These are phyloP conservation scores for Perognathus longimembris DNA, from an alignment of 2,113 vertebrate species.

Conservation along the genomic window DNA sequence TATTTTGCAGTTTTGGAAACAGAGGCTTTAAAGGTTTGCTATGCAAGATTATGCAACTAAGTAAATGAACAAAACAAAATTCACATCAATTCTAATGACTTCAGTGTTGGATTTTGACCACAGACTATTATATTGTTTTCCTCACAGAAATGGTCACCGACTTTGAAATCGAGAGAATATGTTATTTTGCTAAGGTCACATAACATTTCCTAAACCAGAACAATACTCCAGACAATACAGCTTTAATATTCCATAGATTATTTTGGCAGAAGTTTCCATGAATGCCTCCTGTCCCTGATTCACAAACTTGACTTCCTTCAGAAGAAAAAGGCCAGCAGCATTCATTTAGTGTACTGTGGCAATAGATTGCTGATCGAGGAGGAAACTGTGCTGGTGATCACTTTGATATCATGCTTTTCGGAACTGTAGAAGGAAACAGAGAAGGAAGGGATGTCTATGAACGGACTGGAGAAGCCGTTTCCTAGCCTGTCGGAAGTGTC, in stretches of 20 bases:
- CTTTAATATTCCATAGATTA: background rate
- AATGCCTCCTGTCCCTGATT: background rate
- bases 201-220: background rate
- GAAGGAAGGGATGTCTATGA: background rate
- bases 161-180: background rate
- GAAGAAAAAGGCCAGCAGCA: background rate
- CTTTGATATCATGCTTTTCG: conserved; percentile 1
- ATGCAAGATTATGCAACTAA: background rate
- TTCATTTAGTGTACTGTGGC: background rate
- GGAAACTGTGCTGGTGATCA: background rate
- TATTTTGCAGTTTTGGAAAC: conserved; percentile 10
- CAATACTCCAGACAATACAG: background rate
- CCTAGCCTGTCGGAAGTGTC: background rate
- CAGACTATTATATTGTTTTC: conserved; percentile 22
- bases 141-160: conserved; percentile 10
- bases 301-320: background rate
- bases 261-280: conserved; percentile 21
- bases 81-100: background rate
- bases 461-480: background rate
- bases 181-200: background rate
- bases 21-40: background rate
- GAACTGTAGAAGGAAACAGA: background rate
- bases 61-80: conserved; percentile 21
- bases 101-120: background rate
- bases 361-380: background rate